phyloP scores from a whole-genome alignment of 2,797 vertebrate genomes.

The Apogon hyalosoma region DNA sequence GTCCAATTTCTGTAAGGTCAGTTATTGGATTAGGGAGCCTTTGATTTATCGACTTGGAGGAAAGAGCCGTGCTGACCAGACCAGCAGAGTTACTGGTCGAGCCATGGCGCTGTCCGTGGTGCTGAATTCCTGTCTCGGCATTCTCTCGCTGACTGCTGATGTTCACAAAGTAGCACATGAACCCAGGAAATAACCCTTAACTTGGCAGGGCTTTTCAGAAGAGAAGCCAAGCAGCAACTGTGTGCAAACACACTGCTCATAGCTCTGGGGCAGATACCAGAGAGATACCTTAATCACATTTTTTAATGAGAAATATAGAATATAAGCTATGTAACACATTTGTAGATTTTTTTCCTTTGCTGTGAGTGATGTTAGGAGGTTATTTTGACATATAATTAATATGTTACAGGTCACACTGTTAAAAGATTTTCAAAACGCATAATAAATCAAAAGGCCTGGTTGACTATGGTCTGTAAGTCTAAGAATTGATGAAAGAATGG shows the following conservation, averaged over 20 bases:
- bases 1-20: constrained; percentile 71
- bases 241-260: constrained; percentile 31
- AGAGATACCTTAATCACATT: constrained; percentile 25
- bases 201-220: constrained; percentile 41
- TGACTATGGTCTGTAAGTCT: no score
- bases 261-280: constrained; percentile 33
- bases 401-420: no score
- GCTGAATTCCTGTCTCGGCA: constrained; percentile 59
- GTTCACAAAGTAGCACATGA: constrained; percentile 54
- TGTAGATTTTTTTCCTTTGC: no score
- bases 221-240: constrained; percentile 48
- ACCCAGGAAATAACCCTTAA: constrained; percentile 52
- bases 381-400: no score
- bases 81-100: constrained; percentile 35
- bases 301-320: not conserved
- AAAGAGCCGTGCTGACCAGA: constrained; percentile 60
- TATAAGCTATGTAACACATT: no score
- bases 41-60: constrained; percentile 67
- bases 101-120: constrained; percentile 58
- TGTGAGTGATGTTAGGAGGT: no score
- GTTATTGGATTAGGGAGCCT: constrained; percentile 65
- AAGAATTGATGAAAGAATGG: no score
- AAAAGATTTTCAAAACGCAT: no score
- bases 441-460: no score
- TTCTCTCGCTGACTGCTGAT: constrained; percentile 54